Base-by-base conservation (phyloP, 2,888 invertebrate species). In the Cordilura impudica region DNA sequence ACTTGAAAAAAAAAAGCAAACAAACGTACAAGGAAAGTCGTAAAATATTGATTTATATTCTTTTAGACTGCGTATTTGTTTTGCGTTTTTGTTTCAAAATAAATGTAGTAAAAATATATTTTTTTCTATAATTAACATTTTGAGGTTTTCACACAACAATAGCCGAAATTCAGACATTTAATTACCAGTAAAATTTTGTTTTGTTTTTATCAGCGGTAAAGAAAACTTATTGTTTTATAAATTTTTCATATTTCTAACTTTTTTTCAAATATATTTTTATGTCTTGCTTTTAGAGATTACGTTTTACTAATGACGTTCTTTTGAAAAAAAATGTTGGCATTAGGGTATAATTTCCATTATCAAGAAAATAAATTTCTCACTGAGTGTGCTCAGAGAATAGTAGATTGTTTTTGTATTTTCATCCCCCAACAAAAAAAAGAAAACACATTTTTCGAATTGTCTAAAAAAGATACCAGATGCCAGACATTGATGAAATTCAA, bases 291-390 rank as follows among this genome's bases (percentile, higher is more conserved):
- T 21, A 63, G 69, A 43, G 43, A 70, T 65, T 56, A 19, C 56
- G 29, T 54, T 76, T 69, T 39, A 65, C 56, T 63, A 76, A 76
- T 76, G 56, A 70, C 4, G 29, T 63, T 76, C 14, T 18, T n/a
- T 49, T 19, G 47, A 18, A 51, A 76, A 69, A 61, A 56, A 53
- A 43, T 45, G 45, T 23, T 39, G 43, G 49, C 26, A 35, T 47
- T 67, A 56, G 39, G 69, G 69, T 19, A 56, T 39, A 39, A n/a
- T 39, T 39, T 39, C 4, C 35, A 39, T 39, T 39, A 39, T 5
- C 8, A n/a, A 39, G 35, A 39, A 39, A 39, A 39, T n/a, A n/a
- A n/a, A n/a, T n/a, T n/a, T n/a, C n/a, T n/a, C n/a, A n/a, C n/a
- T n/a, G n/a, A n/a, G n/a, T n/a, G n/a, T n/a, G n/a, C n/a, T n/a